These are phyloP conservation scores for Monomorium pharaonis DNA, from an alignment of 1,140 invertebrate genomes.

Conservation along the genomic window DNA sequence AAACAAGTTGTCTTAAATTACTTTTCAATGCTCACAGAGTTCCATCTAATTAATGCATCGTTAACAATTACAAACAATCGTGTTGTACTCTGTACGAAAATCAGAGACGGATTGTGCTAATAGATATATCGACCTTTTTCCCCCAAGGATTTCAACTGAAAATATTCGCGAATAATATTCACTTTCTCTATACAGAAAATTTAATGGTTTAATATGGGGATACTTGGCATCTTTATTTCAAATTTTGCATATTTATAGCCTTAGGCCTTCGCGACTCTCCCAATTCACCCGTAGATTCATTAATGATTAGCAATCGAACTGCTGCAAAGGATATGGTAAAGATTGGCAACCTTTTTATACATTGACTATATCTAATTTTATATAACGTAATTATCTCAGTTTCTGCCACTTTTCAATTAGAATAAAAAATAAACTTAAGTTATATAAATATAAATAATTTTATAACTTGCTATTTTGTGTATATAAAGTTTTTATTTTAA, in stretches of 20 bases:
- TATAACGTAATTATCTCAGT: neutral
- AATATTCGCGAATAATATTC: neutral
- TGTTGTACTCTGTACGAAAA: neutral
- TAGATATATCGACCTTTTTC: neutral
- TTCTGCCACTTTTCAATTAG: too few species aligned
- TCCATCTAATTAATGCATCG: neutral
- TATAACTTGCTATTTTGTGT: too few species aligned
- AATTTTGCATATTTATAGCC: constrained; percentile 22
- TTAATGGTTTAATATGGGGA: constrained; percentile 1
- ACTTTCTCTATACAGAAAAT: neutral
- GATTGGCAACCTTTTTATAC: constrained; percentile 16
- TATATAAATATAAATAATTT: too few species aligned
- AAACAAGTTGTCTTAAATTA: constrained; percentile 19
- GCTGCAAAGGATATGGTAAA: neutral
- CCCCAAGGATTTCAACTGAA: neutral
- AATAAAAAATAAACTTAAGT: too few species aligned
- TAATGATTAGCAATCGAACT: constrained; percentile 21
- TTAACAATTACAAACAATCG: constrained; percentile 21
- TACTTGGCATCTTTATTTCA: constrained; percentile 6
- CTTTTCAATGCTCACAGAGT: neutral
- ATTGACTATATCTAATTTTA: neutral
- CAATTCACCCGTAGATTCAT: neutral
- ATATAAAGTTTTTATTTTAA: too few species aligned
- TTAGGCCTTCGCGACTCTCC: neutral
- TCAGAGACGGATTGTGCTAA: neutral